Conservation (phyloP, 2,113 vertebrate genomes). For the Amphilophus citrinellus region DNA sequence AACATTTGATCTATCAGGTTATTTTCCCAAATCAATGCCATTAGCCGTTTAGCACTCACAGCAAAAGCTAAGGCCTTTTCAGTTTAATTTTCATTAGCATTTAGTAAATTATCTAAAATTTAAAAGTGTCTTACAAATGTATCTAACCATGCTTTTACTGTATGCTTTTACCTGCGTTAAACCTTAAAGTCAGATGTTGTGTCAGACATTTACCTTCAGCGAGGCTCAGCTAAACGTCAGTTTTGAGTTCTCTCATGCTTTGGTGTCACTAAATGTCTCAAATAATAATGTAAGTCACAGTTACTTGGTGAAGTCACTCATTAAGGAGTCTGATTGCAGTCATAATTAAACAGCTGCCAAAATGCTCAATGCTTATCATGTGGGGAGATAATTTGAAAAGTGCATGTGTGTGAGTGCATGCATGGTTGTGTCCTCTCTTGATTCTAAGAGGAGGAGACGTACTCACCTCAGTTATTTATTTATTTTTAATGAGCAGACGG, state of each 20-base stretch:
- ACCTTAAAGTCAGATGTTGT: constrained; percentile 11
- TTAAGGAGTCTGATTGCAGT: constrained; percentile 59
- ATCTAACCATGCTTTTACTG: neutral
- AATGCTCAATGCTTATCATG: constrained; percentile 51
- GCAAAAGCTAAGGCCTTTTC: neutral
- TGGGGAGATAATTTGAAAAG: constrained; percentile 21
- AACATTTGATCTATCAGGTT: neutral
- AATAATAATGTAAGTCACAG: constrained; percentile 30
- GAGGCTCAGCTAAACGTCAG: constrained; percentile 8
- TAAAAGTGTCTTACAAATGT: neutral
- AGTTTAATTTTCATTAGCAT: neutral
- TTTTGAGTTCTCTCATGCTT: constrained; percentile 15
- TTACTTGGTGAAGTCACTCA: constrained; percentile 48
- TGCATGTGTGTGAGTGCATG: constrained; percentile 6
- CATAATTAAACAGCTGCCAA: constrained; percentile 54
- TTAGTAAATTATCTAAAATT: neutral
- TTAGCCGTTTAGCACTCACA: neutral
- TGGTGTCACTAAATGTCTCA: constrained; percentile 19
- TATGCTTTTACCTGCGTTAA: neutral
- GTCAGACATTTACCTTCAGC: neutral
- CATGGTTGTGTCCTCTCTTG: constrained; percentile 44
- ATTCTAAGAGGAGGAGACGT: constrained; percentile 51
- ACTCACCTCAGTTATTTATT: constrained; percentile 53
- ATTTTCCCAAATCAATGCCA: neutral
- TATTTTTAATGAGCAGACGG: constrained; percentile 9